Conservation (phyloP, 2,888 invertebrate genomes). For the Dynastes maya region DNA sequence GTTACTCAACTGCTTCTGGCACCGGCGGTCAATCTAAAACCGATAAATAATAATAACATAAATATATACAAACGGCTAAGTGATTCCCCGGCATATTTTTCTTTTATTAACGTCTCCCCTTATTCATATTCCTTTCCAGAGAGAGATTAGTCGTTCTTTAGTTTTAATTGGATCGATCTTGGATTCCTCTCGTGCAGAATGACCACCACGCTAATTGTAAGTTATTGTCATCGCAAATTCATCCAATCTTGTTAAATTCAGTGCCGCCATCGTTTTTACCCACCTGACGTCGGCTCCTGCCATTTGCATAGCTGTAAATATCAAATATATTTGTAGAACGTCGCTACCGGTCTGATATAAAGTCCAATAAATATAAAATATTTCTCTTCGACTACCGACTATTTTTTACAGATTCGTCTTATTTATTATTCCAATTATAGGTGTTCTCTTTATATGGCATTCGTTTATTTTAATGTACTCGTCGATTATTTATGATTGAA, state of each 20-base stretch:
- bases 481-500: slow-evolving; percentile 59
- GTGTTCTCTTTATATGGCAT: slow-evolving; percentile 62
- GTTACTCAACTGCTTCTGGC: slow-evolving; percentile 39
- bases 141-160: slow-evolving; percentile 52
- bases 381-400: slow-evolving; percentile 58
- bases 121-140: slow-evolving; percentile 52
- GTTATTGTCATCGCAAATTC: slow-evolving; percentile 59
- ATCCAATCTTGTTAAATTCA: slow-evolving; percentile 57
- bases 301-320: slow-evolving; percentile 65
- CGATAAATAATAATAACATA: slow-evolving; percentile 54
- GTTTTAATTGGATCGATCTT: slow-evolving; percentile 55
- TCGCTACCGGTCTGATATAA: slow-evolving; percentile 64
- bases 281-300: slow-evolving; percentile 50
- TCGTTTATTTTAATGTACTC: slow-evolving; percentile 61
- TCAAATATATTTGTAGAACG: slow-evolving; percentile 62
- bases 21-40: slow-evolving; percentile 51
- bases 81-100: slow-evolving; percentile 55
- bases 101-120: slow-evolving; percentile 54
- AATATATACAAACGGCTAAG: slow-evolving; percentile 56
- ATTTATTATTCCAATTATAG: slow-evolving; percentile 64
- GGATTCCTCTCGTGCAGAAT: slow-evolving; percentile 30
- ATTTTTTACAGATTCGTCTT: slow-evolving; percentile 50
- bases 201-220: slow-evolving; percentile 57
- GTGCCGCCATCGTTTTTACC: slow-evolving; percentile 38
- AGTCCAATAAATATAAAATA: slow-evolving; percentile 64